phyloP scores from a whole-genome alignment of 2,797 vertebrate species.

The Schizopygopsis malacanthus region DNA sequence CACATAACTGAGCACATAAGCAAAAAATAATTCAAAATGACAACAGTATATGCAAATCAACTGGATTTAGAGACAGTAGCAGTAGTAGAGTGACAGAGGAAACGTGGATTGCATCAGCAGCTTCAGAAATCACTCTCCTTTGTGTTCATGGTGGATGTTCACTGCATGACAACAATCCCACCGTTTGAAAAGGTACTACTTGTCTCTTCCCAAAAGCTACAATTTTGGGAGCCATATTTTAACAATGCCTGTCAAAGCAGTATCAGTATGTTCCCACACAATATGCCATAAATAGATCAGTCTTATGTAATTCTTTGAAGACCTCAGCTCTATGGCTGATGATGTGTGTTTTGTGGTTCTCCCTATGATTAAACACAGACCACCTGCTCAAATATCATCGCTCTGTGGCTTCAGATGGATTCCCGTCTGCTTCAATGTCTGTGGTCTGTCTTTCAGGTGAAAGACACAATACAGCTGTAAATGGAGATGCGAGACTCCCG shows the following conservation, averaged over 20 bases:
- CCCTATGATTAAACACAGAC: conserved; percentile 23
- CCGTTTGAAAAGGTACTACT: background rate
- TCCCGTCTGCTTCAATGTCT: conserved; percentile 22
- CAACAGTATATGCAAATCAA: background rate
- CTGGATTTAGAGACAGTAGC: background rate
- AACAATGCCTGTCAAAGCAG: conserved; percentile 38
- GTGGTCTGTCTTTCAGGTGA: conserved; percentile 11
- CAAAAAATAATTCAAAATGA: background rate
- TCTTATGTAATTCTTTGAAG: conserved; percentile 31
- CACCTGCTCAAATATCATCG: conserved; percentile 34
- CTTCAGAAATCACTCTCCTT: conserved; percentile 4
- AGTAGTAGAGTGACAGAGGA: background rate
- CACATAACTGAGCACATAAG: background rate
- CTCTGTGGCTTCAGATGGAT: conserved; percentile 10
- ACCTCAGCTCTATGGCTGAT: background rate
- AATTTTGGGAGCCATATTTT: conserved; percentile 23
- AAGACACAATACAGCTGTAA: conserved; percentile 43
- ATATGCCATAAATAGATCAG: background rate
- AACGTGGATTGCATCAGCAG: background rate
- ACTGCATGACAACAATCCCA: conserved; percentile 17
- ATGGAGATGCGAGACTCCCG: conserved; percentile 25
- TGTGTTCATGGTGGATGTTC: conserved; percentile 7
- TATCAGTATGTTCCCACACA: conserved; percentile 30
- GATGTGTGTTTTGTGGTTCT: conserved; percentile 27
- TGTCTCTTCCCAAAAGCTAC: conserved; percentile 14